phyloP scores from a whole-genome alignment of 1,140 invertebrate species.

The Aphelenchoides avenae region DNA sequence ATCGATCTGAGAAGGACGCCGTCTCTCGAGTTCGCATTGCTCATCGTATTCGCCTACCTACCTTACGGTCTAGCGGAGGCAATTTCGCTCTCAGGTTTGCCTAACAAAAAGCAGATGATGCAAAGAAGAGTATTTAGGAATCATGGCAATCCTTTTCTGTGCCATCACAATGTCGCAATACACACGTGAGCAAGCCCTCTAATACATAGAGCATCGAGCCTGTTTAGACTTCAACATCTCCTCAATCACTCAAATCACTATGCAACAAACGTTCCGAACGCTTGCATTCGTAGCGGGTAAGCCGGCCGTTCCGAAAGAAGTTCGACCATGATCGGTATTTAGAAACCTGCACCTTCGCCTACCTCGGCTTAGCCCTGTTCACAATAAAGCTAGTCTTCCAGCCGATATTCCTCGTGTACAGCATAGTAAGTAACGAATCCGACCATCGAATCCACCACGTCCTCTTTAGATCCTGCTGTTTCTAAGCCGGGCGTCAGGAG shows the following conservation, averaged over 20 bases:
- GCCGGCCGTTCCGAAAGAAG: constrained; percentile 10
- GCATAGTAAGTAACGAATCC: constrained; percentile 67
- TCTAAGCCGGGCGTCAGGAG: constrained; percentile 87
- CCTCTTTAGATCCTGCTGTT: constrained; percentile 71
- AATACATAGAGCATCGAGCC: too few species aligned
- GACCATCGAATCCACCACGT: constrained; percentile 15
- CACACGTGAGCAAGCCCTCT: too few species aligned
- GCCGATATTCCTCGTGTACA: constrained; percentile 83
- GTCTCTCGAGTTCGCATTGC: constrained; percentile 93
- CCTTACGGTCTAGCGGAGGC: constrained; percentile 97
- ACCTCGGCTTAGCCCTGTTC: constrained; percentile 91
- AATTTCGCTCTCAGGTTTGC: constrained; percentile 81
- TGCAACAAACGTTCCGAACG: constrained; percentile 97
- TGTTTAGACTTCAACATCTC: constrained; percentile 97
- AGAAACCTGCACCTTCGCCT: constrained; percentile 98
- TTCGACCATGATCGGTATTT: constrained; percentile 24
- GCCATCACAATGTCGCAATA: constrained; percentile 99
- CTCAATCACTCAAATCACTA: constrained; percentile 95
- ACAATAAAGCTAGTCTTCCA: constrained; percentile 75
- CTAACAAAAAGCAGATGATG: constrained; percentile 7
- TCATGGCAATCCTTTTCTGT: constrained; percentile 98
- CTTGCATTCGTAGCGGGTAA: constrained; percentile 83
- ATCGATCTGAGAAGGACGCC: constrained; percentile 93
- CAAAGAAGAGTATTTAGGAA: constrained; percentile 68
- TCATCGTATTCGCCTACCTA: constrained; percentile 95